A percentile compares a stretch with the other conserved stretches of the same genome.
phyloP scores from a whole-genome alignment of 2,797 vertebrate genomes.

The Cottoperca gobio region DNA sequence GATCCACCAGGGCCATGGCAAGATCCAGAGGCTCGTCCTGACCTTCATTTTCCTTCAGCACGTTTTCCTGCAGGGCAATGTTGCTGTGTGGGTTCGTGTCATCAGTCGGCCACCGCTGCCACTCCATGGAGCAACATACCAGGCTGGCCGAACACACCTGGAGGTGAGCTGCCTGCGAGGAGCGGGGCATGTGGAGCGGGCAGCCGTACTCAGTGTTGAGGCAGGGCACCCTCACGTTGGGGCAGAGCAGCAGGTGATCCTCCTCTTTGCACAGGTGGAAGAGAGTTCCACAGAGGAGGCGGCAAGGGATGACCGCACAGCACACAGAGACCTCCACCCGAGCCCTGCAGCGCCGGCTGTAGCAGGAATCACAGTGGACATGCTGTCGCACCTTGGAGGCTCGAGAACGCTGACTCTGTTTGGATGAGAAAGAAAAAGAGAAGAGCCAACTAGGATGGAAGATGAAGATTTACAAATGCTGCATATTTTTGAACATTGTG shows the following conservation, averaged over 20 bases:
- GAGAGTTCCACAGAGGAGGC: conserved; percentile 94
- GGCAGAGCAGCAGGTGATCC: conserved; percentile 92
- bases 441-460: background rate
- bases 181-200: conserved; percentile 89
- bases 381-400: conserved; percentile 78
- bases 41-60: conserved; percentile 47
- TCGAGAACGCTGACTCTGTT: conserved; percentile 56
- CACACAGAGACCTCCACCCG: conserved; percentile 82
- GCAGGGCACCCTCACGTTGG: conserved; percentile 91
- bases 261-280: conserved; percentile 97
- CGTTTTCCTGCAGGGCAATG: conserved; percentile 56
- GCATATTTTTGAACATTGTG: background rate
- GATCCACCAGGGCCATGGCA: conserved; percentile 90
- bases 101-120: conserved; percentile 94
- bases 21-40: conserved; percentile 76
- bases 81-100: conserved; percentile 80
- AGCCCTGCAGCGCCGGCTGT: conserved; percentile 87
- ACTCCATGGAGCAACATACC: conserved; percentile 96
- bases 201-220: conserved; percentile 92
- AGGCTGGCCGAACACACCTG: conserved; percentile 92
- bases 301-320: conserved; percentile 89
- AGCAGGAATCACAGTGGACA: conserved; percentile 92
- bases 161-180: conserved; percentile 89
- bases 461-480: background rate
- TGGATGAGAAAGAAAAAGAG: background rate